These are phyloP conservation scores for Battus philenor DNA, from an alignment of 1,140 invertebrate species.

Conservation along the genomic window DNA sequence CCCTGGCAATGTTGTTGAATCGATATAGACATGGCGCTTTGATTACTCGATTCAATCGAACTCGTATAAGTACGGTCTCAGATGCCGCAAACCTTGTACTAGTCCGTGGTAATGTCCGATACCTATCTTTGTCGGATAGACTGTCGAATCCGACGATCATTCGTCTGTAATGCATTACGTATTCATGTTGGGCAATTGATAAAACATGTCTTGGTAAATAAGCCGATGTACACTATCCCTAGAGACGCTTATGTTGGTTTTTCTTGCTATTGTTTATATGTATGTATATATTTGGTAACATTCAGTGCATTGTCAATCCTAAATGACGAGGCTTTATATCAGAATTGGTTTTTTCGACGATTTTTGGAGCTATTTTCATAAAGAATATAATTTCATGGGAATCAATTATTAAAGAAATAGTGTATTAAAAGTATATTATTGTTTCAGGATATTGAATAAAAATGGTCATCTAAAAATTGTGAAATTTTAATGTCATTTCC, in stretches of 20 bases:
- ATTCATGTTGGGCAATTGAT: conserved; percentile 56
- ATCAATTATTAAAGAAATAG: no score
- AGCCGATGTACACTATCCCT: conserved; percentile 11
- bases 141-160: conserved; percentile 49
- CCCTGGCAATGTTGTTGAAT: conserved; percentile 61
- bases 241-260: conserved; percentile 6
- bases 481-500: no score
- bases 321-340: no score
- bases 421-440: no score
- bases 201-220: conserved; percentile 37
- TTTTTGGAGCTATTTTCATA: no score
- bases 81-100: conserved; percentile 43
- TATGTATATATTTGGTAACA: no score
- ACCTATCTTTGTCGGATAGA: conserved; percentile 50
- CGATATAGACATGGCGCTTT: conserved; percentile 67
- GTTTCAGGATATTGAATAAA: no score
- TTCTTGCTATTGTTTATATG: conserved; percentile 1
- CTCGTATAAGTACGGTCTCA: conserved; percentile 41
- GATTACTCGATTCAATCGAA: conserved; percentile 68
- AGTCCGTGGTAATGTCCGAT: conserved; percentile 50
- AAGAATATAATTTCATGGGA: no score
- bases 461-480: no score
- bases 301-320: no score
- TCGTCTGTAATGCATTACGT: conserved; percentile 49
- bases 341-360: no score